Percentiles rank a stretch among this genome's conserved stretches.
Evolutionary conservation across 2,113 vertebrate genomes (phyloP).

Genomic region (Pionites leucogaster): DNA sequence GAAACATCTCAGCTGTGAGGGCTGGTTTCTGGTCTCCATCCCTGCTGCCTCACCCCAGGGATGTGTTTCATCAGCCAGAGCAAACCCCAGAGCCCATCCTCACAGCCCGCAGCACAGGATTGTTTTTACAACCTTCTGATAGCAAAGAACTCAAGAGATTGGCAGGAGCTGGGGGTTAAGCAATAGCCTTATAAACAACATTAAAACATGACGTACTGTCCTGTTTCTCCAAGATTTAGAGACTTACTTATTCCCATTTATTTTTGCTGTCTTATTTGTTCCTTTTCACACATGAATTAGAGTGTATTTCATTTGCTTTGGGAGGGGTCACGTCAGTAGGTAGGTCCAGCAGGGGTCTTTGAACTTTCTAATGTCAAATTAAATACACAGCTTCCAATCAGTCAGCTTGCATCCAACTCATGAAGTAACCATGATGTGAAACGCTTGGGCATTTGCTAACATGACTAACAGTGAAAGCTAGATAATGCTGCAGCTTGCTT

Average conservation of each 20-base stretch:
- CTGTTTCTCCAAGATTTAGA: constrained; percentile 59
- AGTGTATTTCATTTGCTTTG: constrained; percentile 89
- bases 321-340: constrained; percentile 89
- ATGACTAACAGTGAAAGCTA: constrained; percentile 16
- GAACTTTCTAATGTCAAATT: not conserved
- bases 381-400: not conserved
- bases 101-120: not conserved
- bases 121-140: not conserved
- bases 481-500: not conserved
- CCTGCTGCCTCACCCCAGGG: not conserved
- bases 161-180: not conserved
- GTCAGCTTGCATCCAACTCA: not conserved
- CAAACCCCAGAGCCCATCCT: not conserved
- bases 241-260: constrained; percentile 60
- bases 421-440: not conserved
- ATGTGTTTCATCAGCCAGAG: not conserved
- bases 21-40: not conserved
- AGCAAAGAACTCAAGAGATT: not conserved
- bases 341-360: constrained; percentile 78
- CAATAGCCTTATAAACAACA: not conserved
- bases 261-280: constrained; percentile 75
- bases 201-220: not conserved
- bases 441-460: not conserved
- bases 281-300: constrained; percentile 81
- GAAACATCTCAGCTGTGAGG: not conserved